Conservation (phyloP, 2,113 vertebrate genomes). For the Erythrocebus patas region DNA sequence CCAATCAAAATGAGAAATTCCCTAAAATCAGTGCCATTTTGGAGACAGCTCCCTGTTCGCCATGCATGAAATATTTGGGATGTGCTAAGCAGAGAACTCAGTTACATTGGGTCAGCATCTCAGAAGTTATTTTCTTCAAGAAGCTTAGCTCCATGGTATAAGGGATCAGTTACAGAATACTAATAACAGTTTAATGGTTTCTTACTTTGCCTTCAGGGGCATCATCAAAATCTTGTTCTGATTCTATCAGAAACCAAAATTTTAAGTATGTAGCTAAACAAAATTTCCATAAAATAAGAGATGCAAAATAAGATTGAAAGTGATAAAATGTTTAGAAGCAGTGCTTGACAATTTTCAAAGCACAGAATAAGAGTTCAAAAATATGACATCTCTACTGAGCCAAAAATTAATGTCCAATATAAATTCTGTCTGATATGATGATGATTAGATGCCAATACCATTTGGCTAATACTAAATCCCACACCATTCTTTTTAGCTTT, state of each 20-base stretch:
- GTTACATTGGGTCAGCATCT: background rate
- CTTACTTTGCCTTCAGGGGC: background rate
- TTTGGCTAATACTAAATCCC: background rate
- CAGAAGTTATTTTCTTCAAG: conserved; percentile 13
- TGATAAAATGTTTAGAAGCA: conserved; percentile 27
- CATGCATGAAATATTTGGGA: background rate
- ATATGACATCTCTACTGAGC: background rate
- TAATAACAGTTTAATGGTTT: background rate
- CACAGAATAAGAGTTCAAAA: conserved; percentile 2
- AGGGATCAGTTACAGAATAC: background rate
- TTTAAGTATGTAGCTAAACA: conserved; percentile 26
- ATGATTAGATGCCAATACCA: background rate
- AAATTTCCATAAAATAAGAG: conserved; percentile 28
- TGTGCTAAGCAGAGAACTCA: background rate
- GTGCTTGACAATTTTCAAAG: background rate
- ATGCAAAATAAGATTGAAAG: conserved; percentile 37
- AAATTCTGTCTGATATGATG: background rate
- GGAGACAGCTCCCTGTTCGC: background rate
- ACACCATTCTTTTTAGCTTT: background rate
- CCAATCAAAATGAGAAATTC: background rate
- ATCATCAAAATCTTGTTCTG: conserved; percentile 26
- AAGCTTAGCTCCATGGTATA: background rate
- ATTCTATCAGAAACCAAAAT: conserved; percentile 37
- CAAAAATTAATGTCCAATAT: conserved; percentile 26
- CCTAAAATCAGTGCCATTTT: background rate